Evolutionary conservation across 1,140 invertebrate species (phyloP).

Genomic region (Drosophila teissieri): DNA sequence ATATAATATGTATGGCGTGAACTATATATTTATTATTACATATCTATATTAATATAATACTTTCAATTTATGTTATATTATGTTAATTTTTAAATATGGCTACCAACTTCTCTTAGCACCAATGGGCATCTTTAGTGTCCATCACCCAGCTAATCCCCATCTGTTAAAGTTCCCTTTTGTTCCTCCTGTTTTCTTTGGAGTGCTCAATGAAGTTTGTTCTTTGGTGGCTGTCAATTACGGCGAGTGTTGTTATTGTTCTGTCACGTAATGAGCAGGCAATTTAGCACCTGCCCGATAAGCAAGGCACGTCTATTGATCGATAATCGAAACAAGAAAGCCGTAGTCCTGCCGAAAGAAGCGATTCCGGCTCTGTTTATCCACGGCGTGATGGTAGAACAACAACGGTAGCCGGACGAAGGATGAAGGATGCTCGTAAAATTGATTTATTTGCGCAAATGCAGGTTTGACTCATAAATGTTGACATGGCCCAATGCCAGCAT

Average conservation of each 20-base stretch:
- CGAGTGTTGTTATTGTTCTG: conserved; percentile 59
- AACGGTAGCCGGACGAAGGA: conserved; percentile 41
- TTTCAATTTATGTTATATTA: no score
- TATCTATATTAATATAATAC: no score
- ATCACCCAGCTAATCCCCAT: conserved; percentile 8
- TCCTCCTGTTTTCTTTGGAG: conserved; percentile 6
- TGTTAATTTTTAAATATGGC: not conserved
- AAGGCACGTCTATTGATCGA: conserved; percentile 57
- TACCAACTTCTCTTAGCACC: not conserved
- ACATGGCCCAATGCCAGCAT: conserved; percentile 57
- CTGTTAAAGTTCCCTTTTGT: conserved; percentile 9
- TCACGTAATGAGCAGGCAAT: conserved; percentile 76
- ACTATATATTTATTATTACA: no score
- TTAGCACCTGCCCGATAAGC: conserved; percentile 67
- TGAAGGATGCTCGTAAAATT: conserved; percentile 49
- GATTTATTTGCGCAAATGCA: conserved; percentile 66
- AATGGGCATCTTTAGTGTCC: conserved; percentile 24
- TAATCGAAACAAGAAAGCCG: conserved; percentile 13
- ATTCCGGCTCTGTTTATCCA: conserved; percentile 49
- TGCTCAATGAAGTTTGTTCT: conserved; percentile 29
- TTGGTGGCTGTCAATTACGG: conserved; percentile 54
- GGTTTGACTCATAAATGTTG: conserved; percentile 54
- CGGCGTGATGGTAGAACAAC: conserved; percentile 68
- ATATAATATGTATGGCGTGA: no score
- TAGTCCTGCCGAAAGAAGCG: not conserved